phyloP scores from a whole-genome alignment of 2,113 vertebrate species.

The Barnardius zonarius region DNA sequence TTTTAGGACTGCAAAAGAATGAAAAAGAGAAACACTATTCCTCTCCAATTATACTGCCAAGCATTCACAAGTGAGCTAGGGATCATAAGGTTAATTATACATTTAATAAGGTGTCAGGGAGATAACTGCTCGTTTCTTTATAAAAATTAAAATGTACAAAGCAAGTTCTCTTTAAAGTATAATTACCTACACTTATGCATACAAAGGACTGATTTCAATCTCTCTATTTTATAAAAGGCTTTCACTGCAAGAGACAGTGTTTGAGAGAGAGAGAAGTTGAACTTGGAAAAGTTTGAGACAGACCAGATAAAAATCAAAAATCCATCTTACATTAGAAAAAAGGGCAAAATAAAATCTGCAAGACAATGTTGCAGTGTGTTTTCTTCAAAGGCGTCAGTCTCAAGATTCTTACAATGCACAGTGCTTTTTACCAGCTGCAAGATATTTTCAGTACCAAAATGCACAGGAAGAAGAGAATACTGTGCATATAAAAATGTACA shows the following conservation, averaged over 20 bases:
- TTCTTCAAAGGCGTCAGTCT: conserved; percentile 47
- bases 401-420: conserved; percentile 23
- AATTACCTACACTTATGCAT: conserved; percentile 91
- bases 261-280: conserved; percentile 79
- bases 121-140: conserved; percentile 92
- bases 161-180: conserved; percentile 89
- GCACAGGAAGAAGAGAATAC: neutral
- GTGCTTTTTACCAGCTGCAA: neutral
- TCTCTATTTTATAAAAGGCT: conserved; percentile 85
- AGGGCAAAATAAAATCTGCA: conserved; percentile 65
- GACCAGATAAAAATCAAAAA: conserved; percentile 77
- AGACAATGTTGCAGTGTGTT: conserved; percentile 68
- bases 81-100: conserved; percentile 93
- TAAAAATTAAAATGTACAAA: conserved; percentile 93
- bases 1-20: conserved; percentile 79
- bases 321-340: conserved; percentile 55
- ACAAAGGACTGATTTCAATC: conserved; percentile 89
- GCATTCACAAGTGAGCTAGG: conserved; percentile 84
- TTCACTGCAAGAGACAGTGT: conserved; percentile 81
- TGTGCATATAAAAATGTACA: neutral
- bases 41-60: conserved; percentile 85
- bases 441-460: conserved; percentile 1
- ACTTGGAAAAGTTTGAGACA: conserved; percentile 78
- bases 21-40: conserved; percentile 74
- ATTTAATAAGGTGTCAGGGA: conserved; percentile 92